Conservation (phyloP, 2,888 invertebrate species). For the Drosophila tanythrix region DNA sequence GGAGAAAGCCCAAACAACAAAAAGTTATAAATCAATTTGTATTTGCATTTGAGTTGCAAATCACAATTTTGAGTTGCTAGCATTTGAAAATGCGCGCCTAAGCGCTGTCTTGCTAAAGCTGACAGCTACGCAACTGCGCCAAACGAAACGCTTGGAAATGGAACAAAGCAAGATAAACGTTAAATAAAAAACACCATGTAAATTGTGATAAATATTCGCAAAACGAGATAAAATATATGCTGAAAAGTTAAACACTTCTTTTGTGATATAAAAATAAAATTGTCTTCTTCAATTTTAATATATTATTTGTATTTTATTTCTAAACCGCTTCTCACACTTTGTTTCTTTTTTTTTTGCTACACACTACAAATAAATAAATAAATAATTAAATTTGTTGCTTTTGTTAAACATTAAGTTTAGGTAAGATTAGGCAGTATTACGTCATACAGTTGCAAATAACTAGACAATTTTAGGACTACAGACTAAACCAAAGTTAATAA, state of each 20-base stretch:
- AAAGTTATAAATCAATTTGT: conserved; percentile 15
- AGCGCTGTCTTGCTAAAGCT: conserved; percentile 33
- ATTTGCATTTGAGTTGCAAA: conserved; percentile 9
- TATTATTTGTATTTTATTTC: conserved; percentile 69
- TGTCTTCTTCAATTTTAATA: conserved; percentile 29
- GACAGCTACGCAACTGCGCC: background rate
- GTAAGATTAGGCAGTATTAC: conserved; percentile 40
- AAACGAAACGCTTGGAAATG: conserved; percentile 25
- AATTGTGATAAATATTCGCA: background rate
- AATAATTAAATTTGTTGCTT: conserved; percentile 43
- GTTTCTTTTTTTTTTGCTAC: conserved; percentile 40
- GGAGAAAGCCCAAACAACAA: conserved; percentile 39
- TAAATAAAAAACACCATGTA: background rate
- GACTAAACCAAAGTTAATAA: conserved; percentile 41
- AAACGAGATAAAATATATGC: background rate
- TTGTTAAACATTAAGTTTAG: conserved; percentile 53
- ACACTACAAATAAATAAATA: conserved; percentile 67
- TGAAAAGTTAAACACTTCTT: background rate
- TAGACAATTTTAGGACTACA: conserved; percentile 48
- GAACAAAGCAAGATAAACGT: conserved; percentile 26
- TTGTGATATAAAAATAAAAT: background rate
- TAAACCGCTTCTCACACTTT: conserved; percentile 47
- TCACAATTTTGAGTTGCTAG: background rate
- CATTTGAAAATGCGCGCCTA: conserved; percentile 41
- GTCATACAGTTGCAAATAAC: conserved; percentile 50